Evolutionary conservation across 53 echinoderm and acorn worm genomes (phyloP).

Genomic region (Holothuria leucospilota): DNA sequence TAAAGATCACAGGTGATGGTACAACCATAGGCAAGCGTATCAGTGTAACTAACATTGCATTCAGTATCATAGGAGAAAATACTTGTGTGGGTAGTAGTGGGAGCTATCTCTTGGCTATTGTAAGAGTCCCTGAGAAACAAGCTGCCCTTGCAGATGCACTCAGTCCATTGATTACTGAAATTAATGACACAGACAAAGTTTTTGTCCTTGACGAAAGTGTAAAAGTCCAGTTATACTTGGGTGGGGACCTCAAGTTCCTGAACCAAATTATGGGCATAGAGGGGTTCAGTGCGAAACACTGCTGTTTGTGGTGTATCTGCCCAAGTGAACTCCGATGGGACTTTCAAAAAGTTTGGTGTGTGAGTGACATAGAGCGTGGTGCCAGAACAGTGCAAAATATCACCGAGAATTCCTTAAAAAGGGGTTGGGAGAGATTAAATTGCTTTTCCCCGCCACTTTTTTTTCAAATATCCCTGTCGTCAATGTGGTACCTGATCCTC

Average conservation of each 20-base stretch:
- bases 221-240: constrained; percentile 4
- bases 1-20: constrained; percentile 35
- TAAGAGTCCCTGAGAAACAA: constrained; percentile 30
- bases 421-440: not conserved
- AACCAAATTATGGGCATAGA: constrained; percentile 47
- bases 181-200: not conserved
- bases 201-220: not conserved
- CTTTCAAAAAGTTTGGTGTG: constrained; percentile 11
- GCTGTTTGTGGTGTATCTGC: constrained; percentile 45
- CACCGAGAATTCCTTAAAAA: not conserved
- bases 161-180: constrained; percentile 4
- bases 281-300: constrained; percentile 28
- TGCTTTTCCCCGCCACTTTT: constrained; percentile 23
- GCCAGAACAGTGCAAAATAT: constrained; percentile 17
- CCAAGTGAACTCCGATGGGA: constrained; percentile 34
- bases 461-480: constrained; percentile 8
- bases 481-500: constrained; percentile 38
- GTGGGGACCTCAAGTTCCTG: constrained; percentile 41
- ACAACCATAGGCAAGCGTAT: constrained; percentile 31
- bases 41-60: not conserved
- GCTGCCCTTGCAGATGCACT: constrained; percentile 5
- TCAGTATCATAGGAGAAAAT: constrained; percentile 17
- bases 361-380: constrained; percentile 27
- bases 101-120: constrained; percentile 40
- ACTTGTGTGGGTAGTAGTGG: not conserved